Base-by-base conservation (phyloP, 2,797 vertebrate species). In the Tangara arthus region DNA sequence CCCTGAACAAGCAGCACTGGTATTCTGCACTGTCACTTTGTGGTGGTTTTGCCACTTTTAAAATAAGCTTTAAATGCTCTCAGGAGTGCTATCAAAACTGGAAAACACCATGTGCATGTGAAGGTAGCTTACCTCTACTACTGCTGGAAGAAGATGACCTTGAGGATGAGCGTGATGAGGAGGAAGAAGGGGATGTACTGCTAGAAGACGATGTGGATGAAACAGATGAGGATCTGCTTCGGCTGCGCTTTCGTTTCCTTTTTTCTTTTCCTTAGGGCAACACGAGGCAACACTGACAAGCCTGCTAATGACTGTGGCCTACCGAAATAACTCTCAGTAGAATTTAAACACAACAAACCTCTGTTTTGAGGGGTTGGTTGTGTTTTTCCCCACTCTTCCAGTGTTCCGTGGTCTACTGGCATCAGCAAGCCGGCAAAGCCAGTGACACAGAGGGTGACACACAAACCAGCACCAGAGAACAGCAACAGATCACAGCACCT, bases 231-330 rank as follows among this genome's bases (percentile, higher is more conserved):
- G 98, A 99, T 97, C 98, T 97, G 95, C 98, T 99, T 78, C 98
- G 98, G 93, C 99, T 99, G 57, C 98, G 98, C 96, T 98, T 98
- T 30, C 97, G 97, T 81, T 98, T 99, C 73, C 78, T 97, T 93
- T 98, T 98, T 88, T 98, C 98, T 90, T 97, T 98, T 66, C 97
- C 98, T 97, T 87, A 50, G 52, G 78, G 82, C 15, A 91, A 87
- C 23, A 92, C 46, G 94, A 89, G 60, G 24, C 59, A 95, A 63
- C 35, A 66, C 68, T n/a, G 68, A 92, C 56, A 56, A 50, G 28
- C 28, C 18, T 14, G 37, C 44, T 20, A 13, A 11, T 23, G 81
- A 50, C 24, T 16, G 15, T 0, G 3, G 39, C 15, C 70, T 79
- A 49, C 16, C 46, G 19, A 60, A 80, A 53, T 1, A 2, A 57